Conservation (phyloP, 2,113 vertebrate species). For the Mastomys coucha region DNA sequence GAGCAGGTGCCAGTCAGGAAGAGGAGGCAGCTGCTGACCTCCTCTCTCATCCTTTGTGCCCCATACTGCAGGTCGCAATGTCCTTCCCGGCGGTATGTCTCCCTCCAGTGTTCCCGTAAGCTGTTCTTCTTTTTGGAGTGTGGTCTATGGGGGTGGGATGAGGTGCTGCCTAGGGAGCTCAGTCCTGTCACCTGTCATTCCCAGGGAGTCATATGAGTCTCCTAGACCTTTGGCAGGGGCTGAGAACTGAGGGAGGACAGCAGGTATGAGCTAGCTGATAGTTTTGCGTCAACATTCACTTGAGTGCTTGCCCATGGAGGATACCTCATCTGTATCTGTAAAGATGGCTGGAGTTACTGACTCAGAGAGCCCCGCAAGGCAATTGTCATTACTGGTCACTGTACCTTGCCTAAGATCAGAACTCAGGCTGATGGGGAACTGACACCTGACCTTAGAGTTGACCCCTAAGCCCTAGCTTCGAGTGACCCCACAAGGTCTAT, state of each 20-base stretch:
- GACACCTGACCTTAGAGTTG: not conserved
- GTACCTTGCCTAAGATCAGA: not conserved
- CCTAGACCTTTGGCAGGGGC: not conserved
- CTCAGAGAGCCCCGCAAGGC: not conserved
- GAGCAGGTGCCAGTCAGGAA: not conserved
- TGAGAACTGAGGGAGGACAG: not conserved
- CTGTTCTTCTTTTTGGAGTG: not conserved
- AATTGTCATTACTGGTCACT: not conserved
- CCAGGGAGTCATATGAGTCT: not conserved
- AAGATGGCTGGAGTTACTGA: not conserved
- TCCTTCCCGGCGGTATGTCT: conserved; percentile 82
- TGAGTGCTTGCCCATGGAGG: not conserved
- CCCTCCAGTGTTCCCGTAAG: conserved; percentile 90
- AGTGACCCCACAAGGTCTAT: not conserved
- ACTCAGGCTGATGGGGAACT: not conserved
- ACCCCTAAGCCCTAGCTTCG: not conserved
- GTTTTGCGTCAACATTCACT: not conserved
- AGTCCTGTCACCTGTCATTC: not conserved
- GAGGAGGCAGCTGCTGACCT: not conserved
- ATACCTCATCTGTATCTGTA: not conserved
- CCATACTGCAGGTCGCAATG: conserved; percentile 84
- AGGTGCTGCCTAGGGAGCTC: not conserved
- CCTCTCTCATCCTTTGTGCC: not conserved
- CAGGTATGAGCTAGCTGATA: not conserved
- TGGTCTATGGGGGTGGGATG: conserved; percentile 11